Evolutionary conservation across 1,140 invertebrate species (phyloP).

Genomic region (Venturia canescens): DNA sequence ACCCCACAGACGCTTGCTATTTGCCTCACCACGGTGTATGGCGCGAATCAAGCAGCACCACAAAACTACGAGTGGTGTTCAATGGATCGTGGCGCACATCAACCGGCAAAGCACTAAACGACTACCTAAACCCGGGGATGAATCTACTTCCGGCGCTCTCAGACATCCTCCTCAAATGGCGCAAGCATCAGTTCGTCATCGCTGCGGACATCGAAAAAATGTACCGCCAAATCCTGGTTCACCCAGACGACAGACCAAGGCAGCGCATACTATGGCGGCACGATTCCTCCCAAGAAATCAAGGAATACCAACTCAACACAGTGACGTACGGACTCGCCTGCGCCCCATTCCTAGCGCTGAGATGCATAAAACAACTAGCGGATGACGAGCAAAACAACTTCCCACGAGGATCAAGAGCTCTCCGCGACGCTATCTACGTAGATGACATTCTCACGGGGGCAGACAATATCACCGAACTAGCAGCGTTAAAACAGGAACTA

Average conservation of each 20-base stretch:
- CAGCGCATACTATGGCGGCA: constrained; percentile 62
- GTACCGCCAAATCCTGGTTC: constrained; percentile 62
- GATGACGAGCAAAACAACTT: constrained; percentile 49
- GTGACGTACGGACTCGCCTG: constrained; percentile 43
- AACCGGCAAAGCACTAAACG: constrained; percentile 63
- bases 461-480: constrained; percentile 59
- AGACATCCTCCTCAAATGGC: constrained; percentile 29
- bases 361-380: constrained; percentile 17
- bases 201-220: constrained; percentile 44
- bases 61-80: constrained; percentile 67
- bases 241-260: constrained; percentile 57
- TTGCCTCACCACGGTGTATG: constrained; percentile 65
- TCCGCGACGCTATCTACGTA: constrained; percentile 69
- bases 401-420: constrained; percentile 55
- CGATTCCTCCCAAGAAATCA: no score
- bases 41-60: constrained; percentile 55
- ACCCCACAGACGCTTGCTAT: constrained; percentile 53
- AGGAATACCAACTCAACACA: constrained; percentile 26
- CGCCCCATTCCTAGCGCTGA: constrained; percentile 62
- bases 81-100: constrained; percentile 65
- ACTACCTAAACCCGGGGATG: constrained; percentile 46
- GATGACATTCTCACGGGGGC: constrained; percentile 73
- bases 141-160: constrained; percentile 34
- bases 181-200: constrained; percentile 17
- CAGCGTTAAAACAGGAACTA: constrained; percentile 53